These are phyloP conservation scores for Aethina tumida DNA, from an alignment of 1,140 invertebrate species.

Conservation along the genomic window DNA sequence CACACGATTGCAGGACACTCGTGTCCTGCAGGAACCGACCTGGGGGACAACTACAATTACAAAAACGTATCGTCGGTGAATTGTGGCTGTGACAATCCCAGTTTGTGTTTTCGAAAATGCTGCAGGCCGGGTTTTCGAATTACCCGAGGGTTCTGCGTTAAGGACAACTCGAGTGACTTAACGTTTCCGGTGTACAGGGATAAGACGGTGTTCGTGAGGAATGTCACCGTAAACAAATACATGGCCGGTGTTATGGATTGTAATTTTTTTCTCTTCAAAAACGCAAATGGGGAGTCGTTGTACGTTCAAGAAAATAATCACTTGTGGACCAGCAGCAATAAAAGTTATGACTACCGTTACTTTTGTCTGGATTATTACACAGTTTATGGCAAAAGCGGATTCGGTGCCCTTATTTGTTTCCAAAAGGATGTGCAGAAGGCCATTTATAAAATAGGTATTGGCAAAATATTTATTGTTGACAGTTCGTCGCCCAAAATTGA, in stretches of 20 bases:
- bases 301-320: conserved; percentile 1
- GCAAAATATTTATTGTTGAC: neutral
- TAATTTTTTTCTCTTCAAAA: neutral
- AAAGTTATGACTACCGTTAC: neutral
- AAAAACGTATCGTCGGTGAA: neutral
- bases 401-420: neutral
- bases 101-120: conserved; percentile 2
- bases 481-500: neutral
- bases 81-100: neutral
- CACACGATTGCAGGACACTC: no score
- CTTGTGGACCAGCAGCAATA: neutral
- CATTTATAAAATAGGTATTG: neutral
- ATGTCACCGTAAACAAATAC: neutral
- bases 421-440: neutral
- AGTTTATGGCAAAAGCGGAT: neutral
- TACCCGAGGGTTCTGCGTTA: neutral
- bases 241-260: conserved; percentile 1
- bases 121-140: conserved; percentile 2
- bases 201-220: neutral
- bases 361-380: conserved; percentile 2
- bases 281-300: neutral
- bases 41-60: neutral
- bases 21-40: no score
- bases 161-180: neutral
- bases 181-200: neutral